Evolutionary conservation across 2,888 invertebrate genomes (phyloP).

Genomic region (Pinctada fucata): DNA sequence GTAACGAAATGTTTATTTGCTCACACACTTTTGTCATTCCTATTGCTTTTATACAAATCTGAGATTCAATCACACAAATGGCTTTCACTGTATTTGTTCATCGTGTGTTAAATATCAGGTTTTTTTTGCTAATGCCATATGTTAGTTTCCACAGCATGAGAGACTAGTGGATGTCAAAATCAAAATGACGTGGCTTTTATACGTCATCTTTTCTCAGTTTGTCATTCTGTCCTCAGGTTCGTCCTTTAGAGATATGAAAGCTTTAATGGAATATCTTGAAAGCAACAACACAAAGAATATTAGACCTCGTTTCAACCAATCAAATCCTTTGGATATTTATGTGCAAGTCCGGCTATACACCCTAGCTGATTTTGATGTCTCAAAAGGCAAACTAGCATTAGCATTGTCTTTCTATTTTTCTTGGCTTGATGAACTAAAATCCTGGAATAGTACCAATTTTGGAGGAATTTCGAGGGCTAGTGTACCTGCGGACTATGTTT

Average conservation of each 20-base stretch:
- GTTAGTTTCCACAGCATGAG: too few species aligned
- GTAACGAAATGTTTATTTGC: too few species aligned
- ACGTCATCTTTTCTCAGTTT: too few species aligned
- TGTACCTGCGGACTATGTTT: not conserved
- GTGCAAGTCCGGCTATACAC: not conserved
- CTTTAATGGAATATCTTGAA: not conserved
- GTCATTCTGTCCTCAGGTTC: not conserved
- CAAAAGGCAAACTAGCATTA: not conserved
- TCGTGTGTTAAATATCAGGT: too few species aligned
- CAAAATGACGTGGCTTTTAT: too few species aligned
- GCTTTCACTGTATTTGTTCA: too few species aligned
- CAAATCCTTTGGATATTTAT: not conserved
- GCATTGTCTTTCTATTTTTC: not conserved
- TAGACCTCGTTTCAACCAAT: not conserved
- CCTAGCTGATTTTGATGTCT: not conserved
- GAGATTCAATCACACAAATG: too few species aligned
- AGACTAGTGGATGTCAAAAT: too few species aligned
- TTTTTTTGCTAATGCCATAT: too few species aligned
- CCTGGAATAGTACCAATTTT: not conserved
- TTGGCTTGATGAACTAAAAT: conserved; percentile 11
- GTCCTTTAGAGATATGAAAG: not conserved
- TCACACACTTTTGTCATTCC: too few species aligned
- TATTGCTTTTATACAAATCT: too few species aligned
- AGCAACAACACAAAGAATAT: not conserved
- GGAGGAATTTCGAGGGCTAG: not conserved